These are phyloP conservation scores for Isotomurus palustris DNA, from an alignment of 2,888 invertebrate species.

Conservation along the genomic window DNA sequence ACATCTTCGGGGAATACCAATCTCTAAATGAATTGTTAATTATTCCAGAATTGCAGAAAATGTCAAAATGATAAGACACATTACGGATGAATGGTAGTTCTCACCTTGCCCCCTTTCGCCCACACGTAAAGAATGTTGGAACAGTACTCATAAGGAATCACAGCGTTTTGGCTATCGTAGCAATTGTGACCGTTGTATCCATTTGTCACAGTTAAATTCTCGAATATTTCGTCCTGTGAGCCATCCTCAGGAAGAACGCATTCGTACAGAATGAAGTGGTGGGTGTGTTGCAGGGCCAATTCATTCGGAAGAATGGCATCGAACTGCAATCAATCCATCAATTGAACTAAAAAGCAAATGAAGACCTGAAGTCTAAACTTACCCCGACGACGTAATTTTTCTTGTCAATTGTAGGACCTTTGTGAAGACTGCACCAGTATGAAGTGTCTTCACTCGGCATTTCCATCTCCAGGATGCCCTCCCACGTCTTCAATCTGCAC, in stretches of 20 bases:
- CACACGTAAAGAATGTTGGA: slow-evolving; percentile 16
- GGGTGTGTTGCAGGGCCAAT: slow-evolving; percentile 7
- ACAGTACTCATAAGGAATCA: neutral
- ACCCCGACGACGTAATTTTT: slow-evolving; percentile 19
- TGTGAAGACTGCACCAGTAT: slow-evolving; percentile 20
- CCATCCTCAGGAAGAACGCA: slow-evolving; percentile 13
- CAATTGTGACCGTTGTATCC: neutral
- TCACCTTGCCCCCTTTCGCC: slow-evolving; percentile 24
- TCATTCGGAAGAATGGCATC: slow-evolving; percentile 5
- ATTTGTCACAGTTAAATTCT: neutral
- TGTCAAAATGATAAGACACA: too few relatives aligned
- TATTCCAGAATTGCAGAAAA: too few relatives aligned
- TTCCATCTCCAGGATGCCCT: neutral
- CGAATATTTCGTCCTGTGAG: neutral
- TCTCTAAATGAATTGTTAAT: neutral
- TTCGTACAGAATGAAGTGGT: slow-evolving; percentile 12
- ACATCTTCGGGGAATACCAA: slow-evolving; percentile 6
- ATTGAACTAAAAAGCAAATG: too few relatives aligned
- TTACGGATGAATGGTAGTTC: slow-evolving; percentile 48
- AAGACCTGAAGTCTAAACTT: slow-evolving; percentile 1
- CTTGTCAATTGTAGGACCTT: neutral
- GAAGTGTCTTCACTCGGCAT: slow-evolving; percentile 14
- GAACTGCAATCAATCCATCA: too few relatives aligned
- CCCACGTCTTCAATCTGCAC: slow-evolving; percentile 5
- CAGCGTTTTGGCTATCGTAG: neutral